phyloP scores from a whole-genome alignment of 2,888 invertebrate genomes.

The Acronicta aceris region DNA sequence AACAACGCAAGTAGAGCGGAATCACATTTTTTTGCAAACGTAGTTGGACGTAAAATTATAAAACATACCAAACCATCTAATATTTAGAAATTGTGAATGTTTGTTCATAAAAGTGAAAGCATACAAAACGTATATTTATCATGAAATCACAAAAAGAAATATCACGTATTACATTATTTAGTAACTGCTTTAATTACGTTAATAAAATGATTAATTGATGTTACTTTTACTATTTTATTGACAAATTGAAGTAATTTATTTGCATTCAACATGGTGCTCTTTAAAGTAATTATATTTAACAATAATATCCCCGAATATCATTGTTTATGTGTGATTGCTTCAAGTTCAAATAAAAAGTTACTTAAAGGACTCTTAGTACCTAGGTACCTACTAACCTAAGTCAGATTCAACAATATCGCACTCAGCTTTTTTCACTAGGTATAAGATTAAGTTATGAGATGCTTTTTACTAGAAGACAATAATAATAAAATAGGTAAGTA shows the following conservation, averaged over 20 bases:
- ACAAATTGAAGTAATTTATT: conserved; percentile 23
- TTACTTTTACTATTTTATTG: conserved; percentile 27
- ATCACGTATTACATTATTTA: conserved; percentile 42
- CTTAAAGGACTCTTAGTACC: too few species aligned
- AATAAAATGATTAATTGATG: conserved; percentile 35
- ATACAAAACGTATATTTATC: conserved; percentile 51
- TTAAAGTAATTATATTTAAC: too few species aligned
- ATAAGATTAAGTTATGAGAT: too few species aligned
- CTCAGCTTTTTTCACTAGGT: too few species aligned
- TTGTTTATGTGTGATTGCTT: too few species aligned
- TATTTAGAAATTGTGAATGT: conserved; percentile 63
- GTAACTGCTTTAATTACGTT: conserved; percentile 26
- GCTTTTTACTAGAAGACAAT: too few species aligned
- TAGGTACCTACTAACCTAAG: too few species aligned
- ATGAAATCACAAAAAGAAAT: conserved; percentile 44
- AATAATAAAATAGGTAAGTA: too few species aligned
- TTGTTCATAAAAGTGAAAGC: conserved; percentile 67
- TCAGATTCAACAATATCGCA: too few species aligned
- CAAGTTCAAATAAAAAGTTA: too few species aligned
- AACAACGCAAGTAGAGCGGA: conserved; percentile 61
- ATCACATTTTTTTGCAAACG: conserved; percentile 55
- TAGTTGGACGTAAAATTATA: conserved; percentile 39
- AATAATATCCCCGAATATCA: too few species aligned
- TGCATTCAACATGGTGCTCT: too few species aligned
- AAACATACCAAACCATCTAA: conserved; percentile 31